Conservation (phyloP, 2,797 vertebrate species). For the Peromyscus aztecus region DNA sequence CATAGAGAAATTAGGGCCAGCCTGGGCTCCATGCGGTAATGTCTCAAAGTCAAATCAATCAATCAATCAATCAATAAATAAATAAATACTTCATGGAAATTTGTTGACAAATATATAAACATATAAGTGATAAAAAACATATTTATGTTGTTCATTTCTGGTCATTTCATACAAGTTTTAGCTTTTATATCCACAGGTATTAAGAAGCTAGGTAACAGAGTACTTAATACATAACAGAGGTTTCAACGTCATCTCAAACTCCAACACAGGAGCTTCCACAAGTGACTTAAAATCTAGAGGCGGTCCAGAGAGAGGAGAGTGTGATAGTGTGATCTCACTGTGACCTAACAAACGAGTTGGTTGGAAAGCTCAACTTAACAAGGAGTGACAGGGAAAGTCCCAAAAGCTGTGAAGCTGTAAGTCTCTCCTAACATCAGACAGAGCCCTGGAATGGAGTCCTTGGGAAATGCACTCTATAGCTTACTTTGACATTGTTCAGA, state of each 20-base stretch:
- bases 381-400: neutral
- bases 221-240: neutral
- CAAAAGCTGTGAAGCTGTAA: neutral
- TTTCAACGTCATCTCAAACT: neutral
- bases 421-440: neutral
- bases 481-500: constrained; percentile 34
- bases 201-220: neutral
- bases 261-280: neutral
- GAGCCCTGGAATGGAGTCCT: neutral
- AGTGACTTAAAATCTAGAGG: neutral
- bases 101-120: neutral
- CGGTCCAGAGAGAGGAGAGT: neutral
- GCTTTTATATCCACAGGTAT: neutral
- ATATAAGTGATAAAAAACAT: neutral
- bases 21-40: neutral
- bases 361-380: neutral
- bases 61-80: neutral
- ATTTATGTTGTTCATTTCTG: neutral
- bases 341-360: neutral
- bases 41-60: neutral
- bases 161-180: neutral
- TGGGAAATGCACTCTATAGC: neutral
- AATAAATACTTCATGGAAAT: neutral
- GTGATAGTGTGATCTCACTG: neutral
- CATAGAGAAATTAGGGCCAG: neutral